Evolutionary conservation across 2,888 invertebrate species (phyloP), one percentile per base, ranked within the genome.

Genomic region (Heteromyza rotundicornis): DNA sequence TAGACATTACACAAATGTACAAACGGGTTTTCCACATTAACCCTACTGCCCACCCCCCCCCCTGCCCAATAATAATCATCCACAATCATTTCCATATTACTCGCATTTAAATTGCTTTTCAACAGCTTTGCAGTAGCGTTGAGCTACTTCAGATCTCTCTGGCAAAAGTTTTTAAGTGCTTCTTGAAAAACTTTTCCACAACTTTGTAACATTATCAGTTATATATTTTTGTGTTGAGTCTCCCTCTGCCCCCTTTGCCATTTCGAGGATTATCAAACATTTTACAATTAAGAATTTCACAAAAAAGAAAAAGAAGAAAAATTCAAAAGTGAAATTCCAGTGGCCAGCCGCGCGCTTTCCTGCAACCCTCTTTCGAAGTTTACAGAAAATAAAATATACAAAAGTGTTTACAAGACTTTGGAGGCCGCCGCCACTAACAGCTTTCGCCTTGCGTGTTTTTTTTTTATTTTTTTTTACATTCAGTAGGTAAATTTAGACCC

Each of bases 121-220:
- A 20, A 20, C 47, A 47, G 20, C 47, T 47, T 20, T 47, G 10
- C 8, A 14, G n/a, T 40, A 12, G 40, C 10, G 12, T 40, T 3
- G 40, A 7, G 40, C n/a, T 12, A 32, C 32, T 12, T 5, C 32
- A 5, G 32, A 5, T n/a, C 3, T 40, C 40, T 40, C 40, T 3
- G 47, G 40, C 40, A 20, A 47, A 47, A 47, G 19, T 47, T 47
- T 20, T 47, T 47, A 47, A 47, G 47, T 47, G 47, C 47, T 47
- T 19, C 47, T 47, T 47, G 7, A 47, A 10, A 47, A 47, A 47
- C 47, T 47, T 47, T 47, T 17, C 19, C 19, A 20, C 47, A 47
- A 47, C 47, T 47, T 47, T 19, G 2, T 20, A 5, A 40, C 40
- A n/a, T 3, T n/a, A 40, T 40, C n/a, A n/a, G n/a, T n/a, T n/a